These are phyloP conservation scores for Damaliscus lunatus DNA, from an alignment of 2,113 vertebrate genomes.

Conservation along the genomic window DNA sequence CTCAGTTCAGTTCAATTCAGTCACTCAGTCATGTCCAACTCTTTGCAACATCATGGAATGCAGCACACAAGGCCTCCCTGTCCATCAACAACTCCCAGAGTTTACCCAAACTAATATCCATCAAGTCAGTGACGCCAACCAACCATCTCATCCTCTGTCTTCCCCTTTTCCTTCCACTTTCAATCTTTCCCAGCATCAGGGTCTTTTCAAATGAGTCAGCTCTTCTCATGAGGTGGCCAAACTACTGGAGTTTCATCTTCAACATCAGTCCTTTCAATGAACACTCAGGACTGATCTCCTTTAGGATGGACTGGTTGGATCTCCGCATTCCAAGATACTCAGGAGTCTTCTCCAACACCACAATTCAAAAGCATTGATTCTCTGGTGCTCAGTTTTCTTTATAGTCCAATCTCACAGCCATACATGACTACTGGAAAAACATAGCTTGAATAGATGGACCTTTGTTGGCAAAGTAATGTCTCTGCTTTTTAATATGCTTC, in stretches of 20 bases:
- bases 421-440: neutral
- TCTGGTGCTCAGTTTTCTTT: neutral
- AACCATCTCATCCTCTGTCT: neutral
- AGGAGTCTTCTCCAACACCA: neutral
- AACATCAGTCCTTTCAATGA: neutral
- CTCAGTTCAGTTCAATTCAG: neutral
- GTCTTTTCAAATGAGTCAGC: neutral
- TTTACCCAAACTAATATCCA: neutral
- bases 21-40: neutral
- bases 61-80: neutral
- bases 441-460: neutral
- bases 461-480: neutral
- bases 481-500: neutral
- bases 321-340: neutral
- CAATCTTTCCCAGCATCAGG: neutral
- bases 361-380: neutral
- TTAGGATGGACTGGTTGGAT: neutral
- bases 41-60: neutral
- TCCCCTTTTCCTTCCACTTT: neutral
- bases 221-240: rapidly evolving
- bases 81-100: neutral
- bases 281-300: neutral
- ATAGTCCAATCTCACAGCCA: neutral
- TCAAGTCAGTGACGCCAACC: neutral
- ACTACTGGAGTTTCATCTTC: neutral